Conservation (phyloP, 2,113 vertebrate species). For the Periophthalmus modestus region DNA sequence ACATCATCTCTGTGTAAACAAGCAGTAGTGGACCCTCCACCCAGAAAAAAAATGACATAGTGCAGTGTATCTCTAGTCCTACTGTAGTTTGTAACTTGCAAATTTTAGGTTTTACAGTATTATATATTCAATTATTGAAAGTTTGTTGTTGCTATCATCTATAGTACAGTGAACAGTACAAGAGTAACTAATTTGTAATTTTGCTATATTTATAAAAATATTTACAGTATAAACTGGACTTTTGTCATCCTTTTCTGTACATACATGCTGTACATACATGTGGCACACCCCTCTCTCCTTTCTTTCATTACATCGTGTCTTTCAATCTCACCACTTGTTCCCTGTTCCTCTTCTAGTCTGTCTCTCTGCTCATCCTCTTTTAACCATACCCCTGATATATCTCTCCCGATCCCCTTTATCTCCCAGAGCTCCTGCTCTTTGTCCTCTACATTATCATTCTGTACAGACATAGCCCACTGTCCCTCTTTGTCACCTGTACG, state of each 20-base stretch:
- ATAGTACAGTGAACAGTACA: too few species aligned
- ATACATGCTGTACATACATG: too few species aligned
- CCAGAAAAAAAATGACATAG: too few species aligned
- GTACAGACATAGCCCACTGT: slow-evolving; percentile 24
- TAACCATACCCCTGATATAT: slow-evolving; percentile 14
- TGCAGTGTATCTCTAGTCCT: too few species aligned
- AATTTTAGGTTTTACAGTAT: too few species aligned
- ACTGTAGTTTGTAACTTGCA: too few species aligned
- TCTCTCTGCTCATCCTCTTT: slow-evolving; percentile 4
- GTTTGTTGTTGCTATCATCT: too few species aligned
- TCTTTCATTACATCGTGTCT: slow-evolving; percentile 8
- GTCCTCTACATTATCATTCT: slow-evolving; percentile 54
- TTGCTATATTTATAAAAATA: not conserved
- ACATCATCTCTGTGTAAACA: too few species aligned
- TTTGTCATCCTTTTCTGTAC: not conserved
- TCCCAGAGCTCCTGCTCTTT: slow-evolving; percentile 16
- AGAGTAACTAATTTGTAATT: too few species aligned
- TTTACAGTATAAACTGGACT: not conserved
- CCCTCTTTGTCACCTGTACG: slow-evolving; percentile 57
- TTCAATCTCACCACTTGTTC: slow-evolving; percentile 23
- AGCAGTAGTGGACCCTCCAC: too few species aligned
- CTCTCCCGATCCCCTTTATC: slow-evolving; percentile 11
- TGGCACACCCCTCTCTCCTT: not conserved
- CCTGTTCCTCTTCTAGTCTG: not conserved
- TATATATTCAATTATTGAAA: too few species aligned